Conservation (phyloP, 2,113 vertebrate species). For the Pica pica region DNA sequence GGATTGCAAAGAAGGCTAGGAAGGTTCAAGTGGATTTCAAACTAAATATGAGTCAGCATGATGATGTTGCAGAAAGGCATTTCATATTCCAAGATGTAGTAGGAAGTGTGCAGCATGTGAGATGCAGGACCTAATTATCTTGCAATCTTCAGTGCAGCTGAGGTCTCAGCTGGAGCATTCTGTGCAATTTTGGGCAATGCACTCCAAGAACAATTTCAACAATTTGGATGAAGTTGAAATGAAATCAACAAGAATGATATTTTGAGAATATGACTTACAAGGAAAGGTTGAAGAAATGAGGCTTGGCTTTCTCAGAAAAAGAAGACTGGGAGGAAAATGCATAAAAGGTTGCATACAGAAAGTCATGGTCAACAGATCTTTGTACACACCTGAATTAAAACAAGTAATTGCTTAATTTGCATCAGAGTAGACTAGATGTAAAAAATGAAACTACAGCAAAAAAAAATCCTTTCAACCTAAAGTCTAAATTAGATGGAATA, state of each 20-base stretch:
- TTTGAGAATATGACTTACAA: background rate
- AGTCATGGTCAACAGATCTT: background rate
- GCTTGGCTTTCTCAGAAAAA: background rate
- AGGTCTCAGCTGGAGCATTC: slow-evolving; percentile 22
- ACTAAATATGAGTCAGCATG: background rate
- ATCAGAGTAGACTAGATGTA: background rate
- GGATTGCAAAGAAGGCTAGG: background rate
- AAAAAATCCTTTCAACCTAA: background rate
- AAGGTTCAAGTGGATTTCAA: background rate
- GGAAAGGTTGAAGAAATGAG: background rate
- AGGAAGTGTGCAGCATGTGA: background rate
- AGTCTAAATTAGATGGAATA: slow-evolving; percentile 20
- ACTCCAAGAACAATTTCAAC: slow-evolving; percentile 10
- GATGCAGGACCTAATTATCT: slow-evolving; percentile 21
- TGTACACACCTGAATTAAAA: background rate
- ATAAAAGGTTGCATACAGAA: background rate
- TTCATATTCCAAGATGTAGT: background rate
- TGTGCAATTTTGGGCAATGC: background rate
- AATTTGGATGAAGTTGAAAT: slow-evolving; percentile 18
- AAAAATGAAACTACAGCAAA: background rate
- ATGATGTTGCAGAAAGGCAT: slow-evolving; percentile 3
- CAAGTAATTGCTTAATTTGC: background rate
- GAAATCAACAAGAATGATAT: background rate
- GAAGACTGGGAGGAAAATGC: background rate
- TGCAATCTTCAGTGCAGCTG: background rate